Percentiles rank a stretch among this genome's conserved stretches.
phyloP scores from a whole-genome alignment of 2,797 vertebrate genomes.

The Notolabrus celidotus region DNA sequence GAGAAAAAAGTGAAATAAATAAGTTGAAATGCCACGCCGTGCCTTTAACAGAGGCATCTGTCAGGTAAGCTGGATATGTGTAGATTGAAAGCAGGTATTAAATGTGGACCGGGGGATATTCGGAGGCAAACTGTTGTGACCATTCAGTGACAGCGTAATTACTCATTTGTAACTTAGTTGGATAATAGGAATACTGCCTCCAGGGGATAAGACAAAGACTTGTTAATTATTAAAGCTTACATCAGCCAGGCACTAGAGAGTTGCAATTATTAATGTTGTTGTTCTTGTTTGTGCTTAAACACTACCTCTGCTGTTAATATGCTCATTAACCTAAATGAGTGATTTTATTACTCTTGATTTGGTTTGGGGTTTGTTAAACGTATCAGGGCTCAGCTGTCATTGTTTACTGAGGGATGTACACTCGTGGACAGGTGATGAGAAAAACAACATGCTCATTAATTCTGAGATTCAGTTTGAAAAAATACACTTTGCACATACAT shows the following conservation, averaged over 20 bases:
- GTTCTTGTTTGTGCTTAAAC: conserved; percentile 90
- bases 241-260: conserved; percentile 87
- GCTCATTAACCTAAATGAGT: conserved; percentile 90
- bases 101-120: conserved; percentile 70
- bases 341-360: conserved; percentile 89
- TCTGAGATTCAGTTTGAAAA: not conserved
- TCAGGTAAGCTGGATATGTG: conserved; percentile 72
- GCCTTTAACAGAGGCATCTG: conserved; percentile 77
- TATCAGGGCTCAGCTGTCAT: conserved; percentile 79
- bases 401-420: conserved; percentile 75
- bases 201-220: conserved; percentile 88
- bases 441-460: conserved; percentile 12
- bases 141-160: conserved; percentile 86
- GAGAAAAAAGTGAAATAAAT: conserved; percentile 84
- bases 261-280: conserved; percentile 91
- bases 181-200: conserved; percentile 87
- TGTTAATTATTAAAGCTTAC: conserved; percentile 92
- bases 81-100: conserved; percentile 78
- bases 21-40: conserved; percentile 82
- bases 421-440: conserved; percentile 60
- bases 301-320: conserved; percentile 89
- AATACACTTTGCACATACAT: no score
- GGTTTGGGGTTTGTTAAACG: conserved; percentile 86
- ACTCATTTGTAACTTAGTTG: conserved; percentile 88
- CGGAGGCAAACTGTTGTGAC: conserved; percentile 84